Base-by-base conservation (phyloP, 2,888 invertebrate genomes). In the Agapetus fuscipes region DNA sequence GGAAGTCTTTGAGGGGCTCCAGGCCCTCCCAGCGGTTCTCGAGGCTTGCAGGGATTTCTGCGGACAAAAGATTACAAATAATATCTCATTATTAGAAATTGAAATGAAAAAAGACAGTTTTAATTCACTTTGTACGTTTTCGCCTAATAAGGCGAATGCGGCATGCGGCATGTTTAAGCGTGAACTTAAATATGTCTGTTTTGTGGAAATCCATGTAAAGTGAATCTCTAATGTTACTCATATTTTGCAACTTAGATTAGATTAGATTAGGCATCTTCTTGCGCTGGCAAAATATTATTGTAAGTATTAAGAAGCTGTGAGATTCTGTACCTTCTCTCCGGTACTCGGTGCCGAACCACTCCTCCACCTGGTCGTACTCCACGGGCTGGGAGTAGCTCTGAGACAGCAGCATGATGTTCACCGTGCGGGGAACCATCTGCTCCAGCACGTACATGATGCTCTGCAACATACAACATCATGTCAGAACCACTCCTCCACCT, bases 281-380 rank as follows among this genome's bases (percentile, higher is more conserved):
- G n/a, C n/a, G n/a, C n/a, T n/a, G n/a, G n/a, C n/a, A n/a, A n/a
- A n/a, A n/a, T n/a, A n/a, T n/a, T n/a, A n/a, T n/a, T n/a, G n/a
- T n/a, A n/a, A n/a, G n/a, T n/a, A n/a, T n/a, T n/a, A n/a, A n/a
- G n/a, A n/a, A n/a, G n/a, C n/a, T n/a, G n/a, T n/a, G n/a, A n/a
- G n/a, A n/a, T n/a, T n/a, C n/a, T n/a, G n/a, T n/a, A 71, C 78
- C 76, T 56, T 65, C 61, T 37, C 71, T 72, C 20, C 72, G 71
- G 56, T 87, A 93, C 48, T 80, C 77, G 0, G 88, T 88, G 33
- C 81, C 77, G 60, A 88, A 91, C 90, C 90, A 93, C 41, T 77
- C 74, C 59, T 91, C 90, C 11, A 68, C 65, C 50, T 76, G 64
- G 51, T 83, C 74, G 52, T 80, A 84, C 0, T 54, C 40, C 17